A percentile compares a stretch with the other conserved stretches of the same genome.
phyloP scores from a whole-genome alignment of 2,113 vertebrate species.

The Nesoenas mayeri region DNA sequence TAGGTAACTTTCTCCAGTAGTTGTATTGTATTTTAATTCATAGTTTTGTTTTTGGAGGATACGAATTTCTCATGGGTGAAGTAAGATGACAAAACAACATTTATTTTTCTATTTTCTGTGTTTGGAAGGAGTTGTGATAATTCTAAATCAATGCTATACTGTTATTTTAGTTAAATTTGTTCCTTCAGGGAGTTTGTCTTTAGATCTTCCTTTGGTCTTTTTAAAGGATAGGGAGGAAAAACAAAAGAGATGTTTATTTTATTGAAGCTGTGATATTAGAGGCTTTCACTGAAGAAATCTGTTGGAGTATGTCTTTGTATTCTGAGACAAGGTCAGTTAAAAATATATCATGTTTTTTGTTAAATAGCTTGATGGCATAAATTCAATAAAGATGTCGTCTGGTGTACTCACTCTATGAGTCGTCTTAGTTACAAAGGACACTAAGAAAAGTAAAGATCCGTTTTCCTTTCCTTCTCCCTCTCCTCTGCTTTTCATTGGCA shows the following conservation, averaged over 20 bases:
- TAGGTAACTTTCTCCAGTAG: not conserved
- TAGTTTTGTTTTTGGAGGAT: not conserved
- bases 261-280: not conserved
- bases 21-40: constrained; percentile 16
- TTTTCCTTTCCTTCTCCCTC: constrained; percentile 39
- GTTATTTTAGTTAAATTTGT: constrained; percentile 36
- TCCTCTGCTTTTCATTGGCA: constrained; percentile 51
- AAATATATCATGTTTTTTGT: constrained; percentile 61
- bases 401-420: not conserved
- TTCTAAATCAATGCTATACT: not conserved
- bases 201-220: not conserved
- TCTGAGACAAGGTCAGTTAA: constrained; percentile 38
- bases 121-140: constrained; percentile 6
- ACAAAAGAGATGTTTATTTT: constrained; percentile 7
- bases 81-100: constrained; percentile 16
- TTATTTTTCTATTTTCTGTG: constrained; percentile 33
- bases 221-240: not conserved
- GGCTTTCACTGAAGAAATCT: not conserved
- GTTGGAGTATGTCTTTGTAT: constrained; percentile 33
- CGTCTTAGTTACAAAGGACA: constrained; percentile 17
- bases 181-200: not conserved
- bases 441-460: constrained; percentile 48
- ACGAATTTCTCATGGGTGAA: not conserved
- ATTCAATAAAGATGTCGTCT: constrained; percentile 66
- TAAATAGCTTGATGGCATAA: constrained; percentile 65